Evolutionary conservation across 2,797 vertebrate genomes (phyloP), one percentile per base, ranked within the genome.

Genomic region (Syngnathus rostellatus): DNA sequence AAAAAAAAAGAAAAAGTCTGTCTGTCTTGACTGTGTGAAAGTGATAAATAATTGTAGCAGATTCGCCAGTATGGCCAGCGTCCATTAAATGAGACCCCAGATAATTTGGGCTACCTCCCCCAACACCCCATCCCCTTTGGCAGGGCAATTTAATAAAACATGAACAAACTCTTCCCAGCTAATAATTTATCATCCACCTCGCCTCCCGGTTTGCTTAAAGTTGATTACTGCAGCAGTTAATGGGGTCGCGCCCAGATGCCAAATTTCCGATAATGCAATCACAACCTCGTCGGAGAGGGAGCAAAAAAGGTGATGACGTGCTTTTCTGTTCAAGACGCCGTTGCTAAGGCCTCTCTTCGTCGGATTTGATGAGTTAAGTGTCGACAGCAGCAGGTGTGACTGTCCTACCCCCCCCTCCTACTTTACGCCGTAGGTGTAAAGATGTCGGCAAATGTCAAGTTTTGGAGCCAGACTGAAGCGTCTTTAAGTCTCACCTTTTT

Each of bases 31-130:
- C 94, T 94, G 93, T 93, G 84, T 94, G 93, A 83, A 97, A 98
- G 97, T 97, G 95, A 98, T 98, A 97, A 98, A 96, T 98, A 98
- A 99, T 98, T 97, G 95, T 98, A 98, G 96, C 95, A 98, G 95
- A 98, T 98, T 95, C 94, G 93, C 94, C 95, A 98, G 94, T 98
- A 97, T 99, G 96, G 95, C 95, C 92, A 91, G 93, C 92, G 94
- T 98, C 96, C 96, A 98, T 94, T 94, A 96, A 96, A 98, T 91
- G 95, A 98, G 95, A 93, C 96, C 96, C 95, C 92, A 94, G 96
- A 95, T 97, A 97, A 99, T 98, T 97, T 96, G 94, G 93, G 94
- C 95, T 93, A 96, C 31, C 31, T n/a, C 31, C 31, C 31, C 31
- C 31, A 23, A 23, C 25, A 25, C 83, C 85, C 41, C 21, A 8